phyloP scores from a whole-genome alignment of 1,140 invertebrate genomes.

The Diprion similis region DNA sequence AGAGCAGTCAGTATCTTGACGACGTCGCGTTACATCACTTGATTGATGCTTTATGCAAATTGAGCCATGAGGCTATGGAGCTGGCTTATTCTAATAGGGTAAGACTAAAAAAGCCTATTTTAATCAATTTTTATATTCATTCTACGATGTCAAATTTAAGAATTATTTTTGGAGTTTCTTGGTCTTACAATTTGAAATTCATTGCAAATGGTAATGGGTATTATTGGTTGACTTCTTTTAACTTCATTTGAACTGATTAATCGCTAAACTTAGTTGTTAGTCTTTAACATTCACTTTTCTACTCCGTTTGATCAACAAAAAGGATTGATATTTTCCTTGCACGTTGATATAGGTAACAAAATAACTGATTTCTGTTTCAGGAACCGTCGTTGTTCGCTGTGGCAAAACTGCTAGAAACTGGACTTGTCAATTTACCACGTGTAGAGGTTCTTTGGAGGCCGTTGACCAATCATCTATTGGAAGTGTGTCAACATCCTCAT shows the following conservation, averaged over 20 bases:
- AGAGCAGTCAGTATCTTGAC: slow-evolving; percentile 92
- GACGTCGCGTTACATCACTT: slow-evolving; percentile 95
- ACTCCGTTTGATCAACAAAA: too few species aligned
- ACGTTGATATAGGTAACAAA: slow-evolving; percentile 10
- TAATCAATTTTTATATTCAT: slow-evolving; percentile 13
- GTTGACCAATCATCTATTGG: slow-evolving; percentile 94
- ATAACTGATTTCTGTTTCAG: slow-evolving; percentile 54
- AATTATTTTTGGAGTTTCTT: too few species aligned
- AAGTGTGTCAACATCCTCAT: slow-evolving; percentile 96
- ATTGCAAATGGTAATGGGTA: too few species aligned
- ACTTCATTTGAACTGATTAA: too few species aligned
- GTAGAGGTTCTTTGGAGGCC: slow-evolving; percentile 96
- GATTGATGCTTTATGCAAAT: slow-evolving; percentile 95
- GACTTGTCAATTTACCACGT: slow-evolving; percentile 90
- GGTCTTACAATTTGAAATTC: too few species aligned
- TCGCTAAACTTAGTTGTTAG: too few species aligned
- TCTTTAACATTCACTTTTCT: too few species aligned
- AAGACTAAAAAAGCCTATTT: slow-evolving; percentile 38
- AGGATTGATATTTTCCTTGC: neutral
- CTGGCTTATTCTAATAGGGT: slow-evolving; percentile 93
- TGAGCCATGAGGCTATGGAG: slow-evolving; percentile 97
- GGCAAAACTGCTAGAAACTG: slow-evolving; percentile 96
- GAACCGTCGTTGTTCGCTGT: slow-evolving; percentile 98
- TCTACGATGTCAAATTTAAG: neutral
- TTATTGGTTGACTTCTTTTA: too few species aligned